Conservation (phyloP, 2,113 vertebrate species). For the Micronycteris hirsuta region DNA sequence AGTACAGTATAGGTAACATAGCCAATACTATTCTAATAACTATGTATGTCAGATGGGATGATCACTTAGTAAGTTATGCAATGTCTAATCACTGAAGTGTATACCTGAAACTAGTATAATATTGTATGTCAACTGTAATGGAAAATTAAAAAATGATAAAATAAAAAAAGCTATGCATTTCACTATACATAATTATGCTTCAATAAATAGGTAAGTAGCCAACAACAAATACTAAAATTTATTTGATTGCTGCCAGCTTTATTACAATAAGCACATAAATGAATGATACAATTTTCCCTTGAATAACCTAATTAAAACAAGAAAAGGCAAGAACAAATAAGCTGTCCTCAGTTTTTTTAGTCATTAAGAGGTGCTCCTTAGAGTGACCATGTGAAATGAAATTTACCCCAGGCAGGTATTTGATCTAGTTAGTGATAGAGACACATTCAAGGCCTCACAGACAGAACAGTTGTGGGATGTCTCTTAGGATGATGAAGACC, state of each 20-base stretch:
- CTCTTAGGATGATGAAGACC: not conserved
- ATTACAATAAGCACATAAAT: not conserved
- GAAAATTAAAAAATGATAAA: too few relatives aligned
- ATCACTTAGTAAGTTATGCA: too few relatives aligned
- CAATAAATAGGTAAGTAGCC: too few relatives aligned
- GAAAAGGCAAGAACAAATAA: not conserved
- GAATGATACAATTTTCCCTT: not conserved
- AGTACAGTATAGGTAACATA: too few relatives aligned
- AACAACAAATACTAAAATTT: too few relatives aligned
- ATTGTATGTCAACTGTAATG: too few relatives aligned
- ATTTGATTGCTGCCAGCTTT: slow-evolving; percentile 27
- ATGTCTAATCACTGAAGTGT: too few relatives aligned
- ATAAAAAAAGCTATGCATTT: too few relatives aligned
- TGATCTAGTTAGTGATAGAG: not conserved
- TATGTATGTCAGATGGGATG: too few relatives aligned
- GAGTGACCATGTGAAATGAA: not conserved
- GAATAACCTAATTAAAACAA: slow-evolving; percentile 21
- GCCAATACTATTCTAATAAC: too few relatives aligned
- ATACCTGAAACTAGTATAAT: too few relatives aligned
- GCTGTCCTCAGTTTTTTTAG: not conserved
- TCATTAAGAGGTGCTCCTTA: not conserved
- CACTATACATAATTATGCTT: too few relatives aligned
- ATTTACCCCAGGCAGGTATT: not conserved
- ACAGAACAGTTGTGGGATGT: accelerated
- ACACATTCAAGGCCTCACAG: not conserved